Evolutionary conservation across 2,797 vertebrate genomes (phyloP).

Genomic region (Esox lucius): DNA sequence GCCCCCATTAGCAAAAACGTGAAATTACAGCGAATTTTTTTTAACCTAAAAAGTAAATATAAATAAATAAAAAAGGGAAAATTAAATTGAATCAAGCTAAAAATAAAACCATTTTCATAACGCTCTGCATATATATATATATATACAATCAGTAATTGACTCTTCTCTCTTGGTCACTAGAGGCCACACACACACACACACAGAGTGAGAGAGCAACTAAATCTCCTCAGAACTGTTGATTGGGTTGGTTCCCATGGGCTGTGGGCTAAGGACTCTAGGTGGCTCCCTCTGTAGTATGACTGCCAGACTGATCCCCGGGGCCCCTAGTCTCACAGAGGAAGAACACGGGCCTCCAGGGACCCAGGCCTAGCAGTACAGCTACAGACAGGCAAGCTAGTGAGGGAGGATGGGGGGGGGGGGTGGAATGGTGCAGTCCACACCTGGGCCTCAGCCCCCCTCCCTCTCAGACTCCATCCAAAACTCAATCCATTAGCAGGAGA

Average conservation of each 20-base stretch:
- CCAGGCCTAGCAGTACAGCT: constrained; percentile 31
- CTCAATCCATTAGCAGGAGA: constrained; percentile 49
- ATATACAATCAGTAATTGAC: constrained; percentile 72
- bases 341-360: constrained; percentile 9
- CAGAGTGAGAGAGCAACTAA: constrained; percentile 24
- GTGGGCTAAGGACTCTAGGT: constrained; percentile 27
- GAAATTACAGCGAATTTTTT: no score
- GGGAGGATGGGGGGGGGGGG: not conserved
- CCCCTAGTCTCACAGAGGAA: not conserved
- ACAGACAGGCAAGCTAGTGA: constrained; percentile 28
- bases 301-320: constrained; percentile 19
- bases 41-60: no score
- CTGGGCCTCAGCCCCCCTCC: constrained; percentile 18
- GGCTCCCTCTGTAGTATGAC: constrained; percentile 17
- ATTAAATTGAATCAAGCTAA: no score
- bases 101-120: no score
- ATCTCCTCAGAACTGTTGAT: constrained; percentile 60
- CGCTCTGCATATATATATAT: constrained; percentile 55
- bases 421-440: not conserved
- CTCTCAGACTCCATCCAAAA: constrained; percentile 27
- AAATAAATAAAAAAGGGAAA: no score
- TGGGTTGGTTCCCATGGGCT: constrained; percentile 53
- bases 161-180: constrained; percentile 43
- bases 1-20: no score
- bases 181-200: constrained; percentile 1